Evolutionary conservation across 2,797 vertebrate genomes (phyloP), one percentile per base, ranked within the genome.

Genomic region (Dicrostonyx torquatus): DNA sequence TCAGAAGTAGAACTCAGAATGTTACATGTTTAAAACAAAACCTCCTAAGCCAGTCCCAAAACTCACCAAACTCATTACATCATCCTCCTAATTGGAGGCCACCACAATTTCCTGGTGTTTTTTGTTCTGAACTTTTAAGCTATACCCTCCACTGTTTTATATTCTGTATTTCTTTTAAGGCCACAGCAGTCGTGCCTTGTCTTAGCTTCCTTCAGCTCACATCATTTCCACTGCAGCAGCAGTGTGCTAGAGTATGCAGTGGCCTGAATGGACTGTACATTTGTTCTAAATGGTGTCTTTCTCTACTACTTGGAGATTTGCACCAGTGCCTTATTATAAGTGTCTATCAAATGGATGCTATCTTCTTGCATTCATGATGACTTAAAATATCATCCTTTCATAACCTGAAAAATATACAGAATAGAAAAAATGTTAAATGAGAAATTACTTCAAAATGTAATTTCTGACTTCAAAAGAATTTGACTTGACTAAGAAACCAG

Each of bases 391-490:
- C 62, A 85, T 58, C 18, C 34, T n/a, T 95, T 86, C 15, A n/a
- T 45, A 94, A 70, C 22, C 58, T 66, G 29, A 76, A 68, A 84
- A 83, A 88, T 70, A 37, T 62, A 17, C 37, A 53, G 70, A 97
- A 62, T 78, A 91, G 40, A 58, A 94, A 87, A 53, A 20, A 50
- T 66, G 22, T 86, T 50, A 73, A 94, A 91, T 64, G 50, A 48
- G 18, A 95, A 93, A 50, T 85, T 70, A 72, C 73, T 95, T 94
- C 53, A 78, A 93, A 94, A 58, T 93, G 64, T 80, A 83, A 40
- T 93, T 97, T 97, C n/a, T 94, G 20, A 94, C 45, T 77, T 83
- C 6, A 75, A 64, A 88, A 88, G 66, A 94, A 11, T 95, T 60
- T 68, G 62, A 93, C 66, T 88, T 96, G 75, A 76, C 45, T 76